phyloP scores from a whole-genome alignment of 2,113 vertebrate species.

The Rhinichthys klamathensis region DNA sequence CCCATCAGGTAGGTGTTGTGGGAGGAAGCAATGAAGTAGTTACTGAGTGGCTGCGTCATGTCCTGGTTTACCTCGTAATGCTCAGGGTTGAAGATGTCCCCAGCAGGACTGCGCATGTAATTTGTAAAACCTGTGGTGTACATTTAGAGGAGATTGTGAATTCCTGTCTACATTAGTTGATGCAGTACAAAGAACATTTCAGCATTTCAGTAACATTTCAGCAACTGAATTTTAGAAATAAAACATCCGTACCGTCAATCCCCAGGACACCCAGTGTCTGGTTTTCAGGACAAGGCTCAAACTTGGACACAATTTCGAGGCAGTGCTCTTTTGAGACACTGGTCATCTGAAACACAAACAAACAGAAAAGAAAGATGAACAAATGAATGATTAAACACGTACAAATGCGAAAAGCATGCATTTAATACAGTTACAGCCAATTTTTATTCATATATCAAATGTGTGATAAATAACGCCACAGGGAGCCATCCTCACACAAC shows the following conservation, averaged over 20 bases:
- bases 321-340: conserved; percentile 88
- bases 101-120: conserved; percentile 90
- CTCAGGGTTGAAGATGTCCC: conserved; percentile 93
- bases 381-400: not conserved
- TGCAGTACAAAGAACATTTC: too few species aligned
- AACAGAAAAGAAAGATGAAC: not conserved
- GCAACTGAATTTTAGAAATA: not conserved
- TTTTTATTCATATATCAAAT: not conserved
- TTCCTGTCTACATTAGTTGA: not conserved
- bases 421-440: not conserved
- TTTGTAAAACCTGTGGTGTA: conserved; percentile 87
- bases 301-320: conserved; percentile 87
- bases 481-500: conserved; percentile 33
- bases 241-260: conserved; percentile 87
- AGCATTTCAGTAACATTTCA: too few species aligned
- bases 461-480: conserved; percentile 19
- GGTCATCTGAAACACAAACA: conserved; percentile 79
- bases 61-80: conserved; percentile 90
- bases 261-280: conserved; percentile 86
- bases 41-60: conserved; percentile 88
- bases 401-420: not conserved
- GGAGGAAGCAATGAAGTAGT: conserved; percentile 96
- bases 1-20: conserved; percentile 99
- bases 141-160: not conserved
- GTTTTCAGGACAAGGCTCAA: conserved; percentile 93